phyloP scores from a whole-genome alignment of 2,888 invertebrate species.

The Drosophila antonietae region DNA sequence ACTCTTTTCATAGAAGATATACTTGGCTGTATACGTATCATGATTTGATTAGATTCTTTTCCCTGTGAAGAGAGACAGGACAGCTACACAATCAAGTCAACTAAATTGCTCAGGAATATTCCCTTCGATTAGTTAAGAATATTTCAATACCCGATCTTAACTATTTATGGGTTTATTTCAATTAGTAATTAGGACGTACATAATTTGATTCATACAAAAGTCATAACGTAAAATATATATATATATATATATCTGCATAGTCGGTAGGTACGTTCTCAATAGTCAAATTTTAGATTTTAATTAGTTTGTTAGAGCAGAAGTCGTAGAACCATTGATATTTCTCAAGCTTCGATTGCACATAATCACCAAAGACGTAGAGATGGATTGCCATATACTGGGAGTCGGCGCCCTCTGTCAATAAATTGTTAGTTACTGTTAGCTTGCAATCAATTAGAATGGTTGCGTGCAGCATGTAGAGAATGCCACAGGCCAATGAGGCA shows the following conservation, averaged over 20 bases:
- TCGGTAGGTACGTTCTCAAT: not conserved
- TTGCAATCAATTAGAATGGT: conserved; percentile 40
- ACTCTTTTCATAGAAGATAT: too few relatives aligned
- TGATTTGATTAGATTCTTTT: too few relatives aligned
- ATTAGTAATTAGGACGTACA: too few relatives aligned
- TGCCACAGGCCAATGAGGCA: conserved; percentile 38
- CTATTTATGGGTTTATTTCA: not conserved
- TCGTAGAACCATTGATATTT: conserved; percentile 32
- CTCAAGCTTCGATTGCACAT: conserved; percentile 26
- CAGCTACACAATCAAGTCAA: not conserved
- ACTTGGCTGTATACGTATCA: too few relatives aligned
- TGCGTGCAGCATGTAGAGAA: conserved; percentile 52
- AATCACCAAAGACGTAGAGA: conserved; percentile 35
- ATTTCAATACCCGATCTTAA: not conserved
- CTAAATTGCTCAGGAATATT: too few relatives aligned
- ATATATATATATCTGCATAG: not conserved
- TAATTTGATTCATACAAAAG: not conserved
- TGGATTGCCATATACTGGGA: conserved; percentile 19
- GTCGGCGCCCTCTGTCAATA: not conserved
- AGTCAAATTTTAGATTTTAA: conserved; percentile 12
- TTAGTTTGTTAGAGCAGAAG: conserved; percentile 8
- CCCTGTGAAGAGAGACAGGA: not conserved
- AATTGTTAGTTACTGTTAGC: conserved; percentile 12
- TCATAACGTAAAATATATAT: too few relatives aligned
- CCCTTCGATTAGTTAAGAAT: too few relatives aligned